These are phyloP conservation scores for Pammene fasciana DNA, from an alignment of 2,888 invertebrate genomes.

Conservation along the genomic window DNA sequence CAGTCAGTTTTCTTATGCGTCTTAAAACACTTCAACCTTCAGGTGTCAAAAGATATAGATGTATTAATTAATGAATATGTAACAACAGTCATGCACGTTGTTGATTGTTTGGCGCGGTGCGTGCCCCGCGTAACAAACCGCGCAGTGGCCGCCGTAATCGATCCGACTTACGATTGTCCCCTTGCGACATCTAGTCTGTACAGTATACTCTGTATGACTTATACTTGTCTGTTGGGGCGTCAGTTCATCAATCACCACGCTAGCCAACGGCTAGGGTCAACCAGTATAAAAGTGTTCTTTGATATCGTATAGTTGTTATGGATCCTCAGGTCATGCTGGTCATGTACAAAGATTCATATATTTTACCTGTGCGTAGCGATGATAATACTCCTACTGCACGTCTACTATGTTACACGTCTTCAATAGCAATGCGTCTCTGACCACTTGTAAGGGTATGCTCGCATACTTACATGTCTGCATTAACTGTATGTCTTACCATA, in stretches of 20 bases:
- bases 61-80: slow-evolving; percentile 35
- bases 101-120: slow-evolving; percentile 46
- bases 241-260: neutral
- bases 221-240: slow-evolving; percentile 8
- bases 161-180: slow-evolving; percentile 68
- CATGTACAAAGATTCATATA: neutral
- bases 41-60: slow-evolving; percentile 19
- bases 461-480: slow-evolving; percentile 39
- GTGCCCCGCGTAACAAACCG: slow-evolving; percentile 50
- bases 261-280: neutral
- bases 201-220: slow-evolving; percentile 11
- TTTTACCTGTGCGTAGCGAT: neutral
- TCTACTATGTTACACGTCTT: slow-evolving; percentile 35
- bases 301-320: neutral
- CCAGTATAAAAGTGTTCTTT: slow-evolving; percentile 2
- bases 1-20: neutral
- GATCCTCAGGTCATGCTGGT: neutral
- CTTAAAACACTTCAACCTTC: slow-evolving; percentile 13
- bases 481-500: slow-evolving; percentile 34
- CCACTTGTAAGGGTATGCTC: slow-evolving; percentile 27
- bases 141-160: slow-evolving; percentile 56
- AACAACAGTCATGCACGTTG: slow-evolving; percentile 32
- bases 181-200: slow-evolving; percentile 42
- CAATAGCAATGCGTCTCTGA: slow-evolving; percentile 24
- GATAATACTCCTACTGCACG: neutral